Base-by-base conservation (phyloP, 1,140 invertebrate genomes). In the Drosophila watanabei region DNA sequence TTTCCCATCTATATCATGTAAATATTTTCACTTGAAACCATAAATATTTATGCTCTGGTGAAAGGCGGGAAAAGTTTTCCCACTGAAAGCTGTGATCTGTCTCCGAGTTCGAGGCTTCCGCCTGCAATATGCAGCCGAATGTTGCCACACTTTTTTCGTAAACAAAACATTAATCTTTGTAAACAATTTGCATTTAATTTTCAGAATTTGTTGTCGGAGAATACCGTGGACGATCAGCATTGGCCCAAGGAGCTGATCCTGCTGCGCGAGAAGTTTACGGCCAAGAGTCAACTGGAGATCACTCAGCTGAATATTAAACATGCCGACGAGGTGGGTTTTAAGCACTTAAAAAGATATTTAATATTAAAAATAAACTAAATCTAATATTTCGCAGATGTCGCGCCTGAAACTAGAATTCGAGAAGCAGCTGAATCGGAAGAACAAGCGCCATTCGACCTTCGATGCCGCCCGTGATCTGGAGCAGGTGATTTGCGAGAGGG, bases 211-310 rank as follows among this genome's bases (percentile, higher is more conserved):
- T 93, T 96, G 45, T 95, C 94, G 4, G 95, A 95, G 73, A 95
- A 95, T 7, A 94, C 94, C 69, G 93, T 94, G 32, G 95, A 96
- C 56, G 94, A 95, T 71, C 94, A 95, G 69, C 95, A 95, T 85
- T 96, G 96, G 95, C 96, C 96, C 8, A 80, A 95, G 46, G 96
- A 97, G 91, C 93, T 97, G 51, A 93, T 96, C 35, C 94, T 95
- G 65, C 83, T 97, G 32, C 92, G 95, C 5, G 95, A 96, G 83
- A 96, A 95, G 93, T 95, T 96, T 59, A 95, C 95, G 39, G 94
- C 94, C 14, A 95, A 95, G 61, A 94, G 94, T 71, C 94, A 95
- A 82, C 91, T 92, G 60, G 94, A 95, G 85, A 92, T 95, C 20
- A 92, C 93, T 24, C 93, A 94, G 56, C 70, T 95, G 57, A 95